A percentile compares a stretch with the other conserved stretches of the same genome.
These are phyloP conservation scores for Conger conger DNA, from an alignment of 2,113 vertebrate genomes.

Conservation along the genomic window DNA sequence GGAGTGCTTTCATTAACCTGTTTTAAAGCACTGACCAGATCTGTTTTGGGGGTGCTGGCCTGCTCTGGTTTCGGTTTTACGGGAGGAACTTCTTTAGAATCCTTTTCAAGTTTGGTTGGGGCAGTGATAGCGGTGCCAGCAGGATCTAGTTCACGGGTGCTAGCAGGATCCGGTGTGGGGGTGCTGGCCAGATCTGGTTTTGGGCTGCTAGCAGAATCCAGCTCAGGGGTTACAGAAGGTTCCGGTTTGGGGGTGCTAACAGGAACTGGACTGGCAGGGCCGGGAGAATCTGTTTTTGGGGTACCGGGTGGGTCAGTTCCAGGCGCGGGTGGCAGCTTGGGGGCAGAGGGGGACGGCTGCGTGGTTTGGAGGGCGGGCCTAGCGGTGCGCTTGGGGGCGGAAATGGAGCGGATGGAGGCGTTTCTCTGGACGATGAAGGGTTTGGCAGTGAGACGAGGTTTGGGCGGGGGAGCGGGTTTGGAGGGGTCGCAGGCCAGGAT, in stretches of 20 bases:
- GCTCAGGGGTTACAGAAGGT: neutral
- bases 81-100: too few relatives aligned
- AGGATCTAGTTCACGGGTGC: constrained; percentile 13
- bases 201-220: neutral
- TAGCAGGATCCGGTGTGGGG: constrained; percentile 21
- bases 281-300: neutral
- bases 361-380: neutral
- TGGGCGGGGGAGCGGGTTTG: constrained; percentile 52
- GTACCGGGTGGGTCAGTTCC: neutral
- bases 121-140: neutral
- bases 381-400: constrained; percentile 43
- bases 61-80: neutral
- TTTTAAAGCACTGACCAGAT: neutral
- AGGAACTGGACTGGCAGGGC: constrained; percentile 9
- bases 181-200: constrained; percentile 16
- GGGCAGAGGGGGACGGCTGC: neutral
- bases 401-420: constrained; percentile 53
- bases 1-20: neutral
- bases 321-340: neutral
- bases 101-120: too few relatives aligned
- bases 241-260: neutral
- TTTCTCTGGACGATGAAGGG: constrained; percentile 63
- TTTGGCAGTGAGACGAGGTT: constrained; percentile 63
- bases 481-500: neutral
- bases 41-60: neutral